A percentile compares a stretch with the other conserved stretches of the same genome.
Conservation (phyloP, 1,140 invertebrate genomes). For the Drosophila guanche region DNA sequence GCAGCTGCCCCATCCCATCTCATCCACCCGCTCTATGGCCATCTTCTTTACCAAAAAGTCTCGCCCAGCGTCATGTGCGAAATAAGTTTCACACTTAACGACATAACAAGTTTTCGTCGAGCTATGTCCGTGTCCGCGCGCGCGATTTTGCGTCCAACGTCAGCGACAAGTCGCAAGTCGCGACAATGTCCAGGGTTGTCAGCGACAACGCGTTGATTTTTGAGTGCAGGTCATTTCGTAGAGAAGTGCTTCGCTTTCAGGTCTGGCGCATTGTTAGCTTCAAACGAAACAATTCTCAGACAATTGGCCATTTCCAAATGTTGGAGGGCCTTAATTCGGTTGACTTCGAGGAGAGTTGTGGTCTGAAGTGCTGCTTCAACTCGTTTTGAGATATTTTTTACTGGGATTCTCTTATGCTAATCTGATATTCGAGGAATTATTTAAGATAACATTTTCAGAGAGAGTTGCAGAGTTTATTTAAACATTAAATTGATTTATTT, state of each 20-base stretch:
- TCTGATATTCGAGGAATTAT: too few relatives aligned
- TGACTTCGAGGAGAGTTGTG: constrained; percentile 13
- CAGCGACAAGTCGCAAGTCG: background rate
- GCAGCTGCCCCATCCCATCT: constrained; percentile 19
- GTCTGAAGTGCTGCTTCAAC: constrained; percentile 19
- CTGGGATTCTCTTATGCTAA: too few relatives aligned
- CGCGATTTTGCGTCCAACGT: background rate
- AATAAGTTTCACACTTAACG: constrained; percentile 82
- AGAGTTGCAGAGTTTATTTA: too few relatives aligned
- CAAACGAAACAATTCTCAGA: constrained; percentile 35
- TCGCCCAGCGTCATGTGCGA: constrained; percentile 69
- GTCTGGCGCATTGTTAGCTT: constrained; percentile 33
- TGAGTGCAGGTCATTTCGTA: constrained; percentile 63
- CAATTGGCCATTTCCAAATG: constrained; percentile 23
- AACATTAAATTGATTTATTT: too few relatives aligned
- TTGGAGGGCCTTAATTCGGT: constrained; percentile 29
- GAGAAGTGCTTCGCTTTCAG: constrained; percentile 37
- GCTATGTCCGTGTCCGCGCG: constrained; percentile 26
- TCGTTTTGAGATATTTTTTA: constrained; percentile 1
- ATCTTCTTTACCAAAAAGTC: background rate
- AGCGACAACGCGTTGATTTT: constrained; percentile 41
- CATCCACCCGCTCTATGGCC: background rate
- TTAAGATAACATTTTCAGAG: too few relatives aligned
- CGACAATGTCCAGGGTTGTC: constrained; percentile 49
- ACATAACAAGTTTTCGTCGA: constrained; percentile 75